Percentiles rank a stretch among this genome's conserved stretches.
Evolutionary conservation across 2,888 invertebrate species (phyloP).

Genomic region (Rhingia campestris): DNA sequence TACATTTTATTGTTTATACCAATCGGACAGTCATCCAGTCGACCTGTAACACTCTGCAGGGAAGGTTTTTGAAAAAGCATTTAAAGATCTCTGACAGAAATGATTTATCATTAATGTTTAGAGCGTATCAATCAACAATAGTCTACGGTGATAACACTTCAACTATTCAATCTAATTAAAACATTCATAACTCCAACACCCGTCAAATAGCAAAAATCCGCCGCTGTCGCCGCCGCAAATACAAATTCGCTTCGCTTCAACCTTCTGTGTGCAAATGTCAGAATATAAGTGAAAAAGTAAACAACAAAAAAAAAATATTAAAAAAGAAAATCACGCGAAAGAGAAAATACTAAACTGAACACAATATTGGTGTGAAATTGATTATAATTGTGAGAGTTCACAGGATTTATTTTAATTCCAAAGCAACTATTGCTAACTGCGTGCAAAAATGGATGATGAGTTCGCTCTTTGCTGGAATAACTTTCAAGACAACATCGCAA

Average conservation of each 20-base stretch:
- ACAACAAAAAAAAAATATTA: slow-evolving; percentile 56
- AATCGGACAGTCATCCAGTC: slow-evolving; percentile 62
- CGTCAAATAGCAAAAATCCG: slow-evolving; percentile 10
- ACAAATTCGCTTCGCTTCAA: slow-evolving; percentile 12
- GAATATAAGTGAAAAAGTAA: slow-evolving; percentile 70
- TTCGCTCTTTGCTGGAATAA: slow-evolving; percentile 83
- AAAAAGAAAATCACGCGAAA: slow-evolving; percentile 57
- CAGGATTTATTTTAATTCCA: slow-evolving; percentile 44
- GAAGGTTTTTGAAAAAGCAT: slow-evolving; percentile 40
- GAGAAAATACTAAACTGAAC: slow-evolving; percentile 43
- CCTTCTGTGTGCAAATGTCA: slow-evolving; percentile 65
- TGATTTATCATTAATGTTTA: slow-evolving; percentile 62
- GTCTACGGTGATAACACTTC: slow-evolving; percentile 40
- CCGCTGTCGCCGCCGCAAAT: slow-evolving; percentile 39
- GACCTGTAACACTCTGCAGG: slow-evolving; percentile 61
- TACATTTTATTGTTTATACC: slow-evolving; percentile 74
- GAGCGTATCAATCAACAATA: slow-evolving; percentile 52
- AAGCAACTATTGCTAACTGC: slow-evolving; percentile 16
- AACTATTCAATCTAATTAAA: neutral
- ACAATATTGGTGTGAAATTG: slow-evolving; percentile 34
- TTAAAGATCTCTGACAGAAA: slow-evolving; percentile 43
- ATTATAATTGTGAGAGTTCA: slow-evolving; percentile 24
- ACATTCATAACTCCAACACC: neutral
- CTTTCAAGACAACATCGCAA: slow-evolving; percentile 83
- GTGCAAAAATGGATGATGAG: slow-evolving; percentile 81